Evolutionary conservation across 2,797 vertebrate genomes (phyloP).

Genomic region (Pseudocheirus occidentalis): DNA sequence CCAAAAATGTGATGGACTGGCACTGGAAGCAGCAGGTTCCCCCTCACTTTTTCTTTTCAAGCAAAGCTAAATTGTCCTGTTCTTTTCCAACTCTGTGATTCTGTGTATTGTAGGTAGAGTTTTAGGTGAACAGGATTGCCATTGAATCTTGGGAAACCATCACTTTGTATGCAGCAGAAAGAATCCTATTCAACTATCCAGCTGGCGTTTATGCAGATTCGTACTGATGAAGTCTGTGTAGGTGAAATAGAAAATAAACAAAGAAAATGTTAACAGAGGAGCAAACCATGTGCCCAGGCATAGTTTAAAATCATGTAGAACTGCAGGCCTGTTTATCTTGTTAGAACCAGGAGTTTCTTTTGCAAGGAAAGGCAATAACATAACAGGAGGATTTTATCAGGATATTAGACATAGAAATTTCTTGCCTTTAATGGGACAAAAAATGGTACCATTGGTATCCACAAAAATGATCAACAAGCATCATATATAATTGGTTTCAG

Average conservation of each 20-base stretch:
- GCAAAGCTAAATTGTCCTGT: neutral
- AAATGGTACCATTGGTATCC: slow-evolving; percentile 70
- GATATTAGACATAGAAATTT: slow-evolving; percentile 61
- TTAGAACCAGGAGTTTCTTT: slow-evolving; percentile 72
- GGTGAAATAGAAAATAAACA: slow-evolving; percentile 69
- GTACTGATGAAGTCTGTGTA: slow-evolving; percentile 55
- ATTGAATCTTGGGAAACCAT: slow-evolving; percentile 47
- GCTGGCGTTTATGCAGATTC: slow-evolving; percentile 1
- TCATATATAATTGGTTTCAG: slow-evolving; percentile 43
- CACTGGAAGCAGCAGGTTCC: slow-evolving; percentile 22
- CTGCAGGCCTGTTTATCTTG: slow-evolving; percentile 41
- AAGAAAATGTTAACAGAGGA: slow-evolving; percentile 70
- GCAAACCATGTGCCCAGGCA: slow-evolving; percentile 43
- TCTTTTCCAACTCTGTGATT: slow-evolving; percentile 13
- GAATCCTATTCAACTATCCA: slow-evolving; percentile 1
- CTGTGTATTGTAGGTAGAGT: slow-evolving; percentile 28
- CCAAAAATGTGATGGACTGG: neutral
- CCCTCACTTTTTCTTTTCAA: neutral
- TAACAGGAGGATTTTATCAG: slow-evolving; percentile 54
- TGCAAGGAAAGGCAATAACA: slow-evolving; percentile 55
- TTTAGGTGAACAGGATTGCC: slow-evolving; percentile 20
- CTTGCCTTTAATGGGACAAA: slow-evolving; percentile 71
- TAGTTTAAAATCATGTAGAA: slow-evolving; percentile 68
- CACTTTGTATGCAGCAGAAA: neutral
- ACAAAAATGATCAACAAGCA: slow-evolving; percentile 56